These are phyloP conservation scores for Thaleichthys pacificus DNA, from an alignment of 2,797 vertebrate species.

Conservation along the genomic window DNA sequence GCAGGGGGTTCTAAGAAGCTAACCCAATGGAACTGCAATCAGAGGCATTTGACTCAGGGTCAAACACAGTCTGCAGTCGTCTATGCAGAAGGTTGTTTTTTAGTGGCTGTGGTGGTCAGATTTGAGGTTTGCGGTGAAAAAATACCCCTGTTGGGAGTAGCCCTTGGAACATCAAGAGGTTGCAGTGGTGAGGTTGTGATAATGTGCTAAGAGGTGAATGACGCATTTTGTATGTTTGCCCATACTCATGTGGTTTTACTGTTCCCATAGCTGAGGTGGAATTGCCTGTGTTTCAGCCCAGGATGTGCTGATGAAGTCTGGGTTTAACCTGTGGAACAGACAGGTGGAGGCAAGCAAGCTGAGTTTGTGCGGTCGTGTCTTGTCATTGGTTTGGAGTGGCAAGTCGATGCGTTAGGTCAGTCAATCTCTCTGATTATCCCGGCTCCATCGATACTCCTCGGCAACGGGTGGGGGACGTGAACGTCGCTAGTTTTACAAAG, in stretches of 20 bases:
- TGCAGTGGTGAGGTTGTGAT: conserved; percentile 15
- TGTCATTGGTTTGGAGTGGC: neutral
- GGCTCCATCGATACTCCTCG: conserved; percentile 45
- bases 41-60: conserved; percentile 40
- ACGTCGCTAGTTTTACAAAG: conserved; percentile 27
- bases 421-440: conserved; percentile 42
- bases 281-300: conserved; percentile 8
- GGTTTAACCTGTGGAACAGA: conserved; percentile 26
- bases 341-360: conserved; percentile 28
- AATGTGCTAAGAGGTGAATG: conserved; percentile 37
- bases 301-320: neutral
- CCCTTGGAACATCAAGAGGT: conserved; percentile 56
- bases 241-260: neutral
- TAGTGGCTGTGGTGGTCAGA: conserved; percentile 54
- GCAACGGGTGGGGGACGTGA: conserved; percentile 32
- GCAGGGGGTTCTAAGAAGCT: neutral
- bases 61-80: conserved; percentile 14
- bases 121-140: conserved; percentile 59
- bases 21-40: conserved; percentile 16
- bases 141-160: conserved; percentile 48
- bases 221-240: conserved; percentile 15
- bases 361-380: conserved; percentile 38
- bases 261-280: neutral
- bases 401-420: conserved; percentile 32
- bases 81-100: conserved; percentile 35